phyloP scores from a whole-genome alignment of 2,113 vertebrate genomes.

The Tautogolabrus adspersus region DNA sequence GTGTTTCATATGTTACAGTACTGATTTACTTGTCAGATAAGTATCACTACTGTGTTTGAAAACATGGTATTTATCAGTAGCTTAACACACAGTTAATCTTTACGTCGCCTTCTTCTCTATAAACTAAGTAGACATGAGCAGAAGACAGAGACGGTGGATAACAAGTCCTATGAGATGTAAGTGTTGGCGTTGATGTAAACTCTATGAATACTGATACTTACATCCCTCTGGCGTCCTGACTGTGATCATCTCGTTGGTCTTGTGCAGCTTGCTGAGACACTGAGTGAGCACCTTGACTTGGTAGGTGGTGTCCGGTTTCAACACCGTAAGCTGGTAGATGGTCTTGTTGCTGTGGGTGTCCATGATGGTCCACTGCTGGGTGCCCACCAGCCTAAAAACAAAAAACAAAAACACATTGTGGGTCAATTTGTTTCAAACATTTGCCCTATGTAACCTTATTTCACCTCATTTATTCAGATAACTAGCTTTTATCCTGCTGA shows the following conservation, averaged over 20 bases:
- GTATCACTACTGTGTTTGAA: too few species aligned
- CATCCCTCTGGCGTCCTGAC: conserved; percentile 92
- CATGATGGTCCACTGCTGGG: conserved; percentile 89
- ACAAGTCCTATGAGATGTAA: too few species aligned
- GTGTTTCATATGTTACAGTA: too few species aligned
- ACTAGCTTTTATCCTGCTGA: too few species aligned
- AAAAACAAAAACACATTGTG: neutral
- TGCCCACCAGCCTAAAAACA: conserved; percentile 85
- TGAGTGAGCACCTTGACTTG: conserved; percentile 96
- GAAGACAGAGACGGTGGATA: too few species aligned
- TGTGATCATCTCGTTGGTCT: conserved; percentile 91
- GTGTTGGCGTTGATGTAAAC: too few species aligned
- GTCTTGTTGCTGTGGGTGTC: conserved; percentile 97
- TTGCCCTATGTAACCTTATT: too few species aligned
- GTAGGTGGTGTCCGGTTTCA: conserved; percentile 94
- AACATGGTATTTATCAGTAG: too few species aligned
- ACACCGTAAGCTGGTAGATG: conserved; percentile 86
- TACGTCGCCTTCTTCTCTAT: too few species aligned
- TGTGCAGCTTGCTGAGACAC: conserved; percentile 91
- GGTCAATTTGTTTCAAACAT: neutral
- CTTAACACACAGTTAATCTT: too few species aligned
- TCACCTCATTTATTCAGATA: neutral
- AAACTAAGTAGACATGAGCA: too few species aligned
- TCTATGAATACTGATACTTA: conserved; percentile 79
- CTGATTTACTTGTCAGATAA: too few species aligned